Percentiles rank a stretch among this genome's conserved stretches.
Evolutionary conservation across 1,140 invertebrate species (phyloP).

Genomic region (Coelopa frigida): DNA sequence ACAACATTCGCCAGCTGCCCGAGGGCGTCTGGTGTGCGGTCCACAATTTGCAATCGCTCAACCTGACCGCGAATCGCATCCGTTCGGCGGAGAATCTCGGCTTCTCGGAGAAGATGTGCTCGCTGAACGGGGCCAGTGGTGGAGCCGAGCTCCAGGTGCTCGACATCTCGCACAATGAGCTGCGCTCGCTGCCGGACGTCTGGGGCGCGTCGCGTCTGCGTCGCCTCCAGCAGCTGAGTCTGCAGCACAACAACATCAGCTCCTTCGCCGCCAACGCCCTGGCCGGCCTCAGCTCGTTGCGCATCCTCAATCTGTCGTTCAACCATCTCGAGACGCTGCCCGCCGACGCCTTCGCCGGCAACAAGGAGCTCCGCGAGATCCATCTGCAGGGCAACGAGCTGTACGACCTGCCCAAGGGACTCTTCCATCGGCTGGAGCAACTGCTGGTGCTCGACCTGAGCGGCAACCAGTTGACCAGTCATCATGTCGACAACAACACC

Average conservation of each 20-base stretch:
- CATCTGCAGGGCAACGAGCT: slow-evolving; percentile 67
- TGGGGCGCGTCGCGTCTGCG: slow-evolving; percentile 59
- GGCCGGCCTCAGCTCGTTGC: slow-evolving; percentile 58
- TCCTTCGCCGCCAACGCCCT: slow-evolving; percentile 60
- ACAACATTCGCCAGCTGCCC: slow-evolving; percentile 64
- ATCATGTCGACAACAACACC: slow-evolving; percentile 60
- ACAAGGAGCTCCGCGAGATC: slow-evolving; percentile 62
- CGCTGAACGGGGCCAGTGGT: slow-evolving; percentile 45
- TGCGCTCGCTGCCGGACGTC: slow-evolving; percentile 57
- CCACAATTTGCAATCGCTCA: slow-evolving; percentile 63
- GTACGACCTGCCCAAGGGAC: slow-evolving; percentile 59
- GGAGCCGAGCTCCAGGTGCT: slow-evolving; percentile 55
- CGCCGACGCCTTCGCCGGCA: slow-evolving; percentile 60
- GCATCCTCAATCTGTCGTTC: slow-evolving; percentile 68
- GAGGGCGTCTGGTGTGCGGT: slow-evolving; percentile 64
- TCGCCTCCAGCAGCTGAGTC: slow-evolving; percentile 60
- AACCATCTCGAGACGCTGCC: slow-evolving; percentile 66
- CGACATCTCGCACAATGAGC: slow-evolving; percentile 65
- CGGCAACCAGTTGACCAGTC: slow-evolving; percentile 62
- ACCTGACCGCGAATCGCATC: slow-evolving; percentile 68
- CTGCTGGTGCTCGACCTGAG: slow-evolving; percentile 64
- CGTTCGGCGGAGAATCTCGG: slow-evolving; percentile 60
- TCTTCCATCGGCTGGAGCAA: slow-evolving; percentile 60
- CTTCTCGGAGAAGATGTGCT: slow-evolving; percentile 47
- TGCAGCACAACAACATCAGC: slow-evolving; percentile 69